Percentiles rank a stretch among this genome's conserved stretches.
Conservation (phyloP, 2,113 vertebrate genomes). For the Alces alces region DNA sequence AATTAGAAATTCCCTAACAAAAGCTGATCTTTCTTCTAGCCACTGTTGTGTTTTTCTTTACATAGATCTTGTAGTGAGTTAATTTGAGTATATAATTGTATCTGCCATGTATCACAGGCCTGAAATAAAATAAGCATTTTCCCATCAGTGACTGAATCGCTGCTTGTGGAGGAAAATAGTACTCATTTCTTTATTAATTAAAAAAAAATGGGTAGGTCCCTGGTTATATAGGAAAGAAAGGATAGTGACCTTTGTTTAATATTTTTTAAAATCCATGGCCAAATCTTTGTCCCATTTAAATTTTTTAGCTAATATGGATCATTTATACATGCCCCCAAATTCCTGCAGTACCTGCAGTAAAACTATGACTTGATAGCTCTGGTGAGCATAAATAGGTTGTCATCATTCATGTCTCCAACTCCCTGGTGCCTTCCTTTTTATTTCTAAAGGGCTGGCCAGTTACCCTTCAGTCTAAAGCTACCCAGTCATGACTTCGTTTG, state of each 20-base stretch:
- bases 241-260: not conserved
- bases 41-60: not conserved
- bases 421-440: not conserved
- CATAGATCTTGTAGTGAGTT: not conserved
- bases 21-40: not conserved
- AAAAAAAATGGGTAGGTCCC: not conserved
- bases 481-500: not conserved
- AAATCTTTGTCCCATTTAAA: not conserved
- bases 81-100: not conserved
- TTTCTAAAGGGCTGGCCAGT: not conserved
- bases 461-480: not conserved
- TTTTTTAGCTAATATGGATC: not conserved
- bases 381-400: not conserved
- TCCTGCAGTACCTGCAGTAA: not conserved
- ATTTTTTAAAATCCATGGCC: not conserved
- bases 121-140: not conserved
- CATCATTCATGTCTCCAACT: not conserved
- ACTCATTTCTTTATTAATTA: not conserved
- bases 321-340: not conserved
- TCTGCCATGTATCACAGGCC: not conserved
- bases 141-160: not conserved
- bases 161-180: not conserved
- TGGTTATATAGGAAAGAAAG: not conserved
- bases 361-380: not conserved
- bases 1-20: not conserved